Evolutionary conservation across 1,140 invertebrate species (phyloP), one percentile per base, ranked within the genome.

Genomic region (Drosophila tani): DNA sequence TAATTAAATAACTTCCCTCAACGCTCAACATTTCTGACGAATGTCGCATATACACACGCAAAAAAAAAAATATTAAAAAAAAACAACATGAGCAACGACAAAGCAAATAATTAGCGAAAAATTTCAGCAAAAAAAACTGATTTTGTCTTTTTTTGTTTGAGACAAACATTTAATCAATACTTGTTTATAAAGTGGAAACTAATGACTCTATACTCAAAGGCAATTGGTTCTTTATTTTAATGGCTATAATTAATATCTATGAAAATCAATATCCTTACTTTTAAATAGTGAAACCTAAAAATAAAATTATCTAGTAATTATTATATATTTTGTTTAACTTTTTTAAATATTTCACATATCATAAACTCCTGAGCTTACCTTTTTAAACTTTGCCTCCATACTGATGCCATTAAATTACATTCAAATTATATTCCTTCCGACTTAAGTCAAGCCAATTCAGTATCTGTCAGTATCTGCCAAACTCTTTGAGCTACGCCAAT

Each of bases 101-200:
- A 53, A 45, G 27, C 35, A 58, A 76, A 59, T 59, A 76, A 76
- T 76, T 67, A 67, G 35, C 40, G 51, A 58, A 64, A 66, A 75
- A 76, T 55, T 67, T 27, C 46, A 21, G 35, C 27, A 24, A 66
- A 41, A 58, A 66, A 75, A 7, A 49, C 40, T 19, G 32, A 32
- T 29, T 46, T 69, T 24, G 38, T 27, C 19, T 46, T 32, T 49
- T 49, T 53, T 45, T 29, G 8, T 19, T 35, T 12, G 43, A 45
- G 17, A 59, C 38, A 40, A 67, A 67, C 60, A 41, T 29, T n/a
- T 21, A 38, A 71, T 73, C 49, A 51, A 71, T 59, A 38, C 53
- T 71, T 58, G 53, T 59, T 71, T 59, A 38, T 71, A 17, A 47
- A 35, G 45, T 29, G 45, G 51, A 57, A 71, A 59, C 27, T 71